Conservation (phyloP, 2,797 vertebrate genomes). For the Bryconaethiops microstoma region DNA sequence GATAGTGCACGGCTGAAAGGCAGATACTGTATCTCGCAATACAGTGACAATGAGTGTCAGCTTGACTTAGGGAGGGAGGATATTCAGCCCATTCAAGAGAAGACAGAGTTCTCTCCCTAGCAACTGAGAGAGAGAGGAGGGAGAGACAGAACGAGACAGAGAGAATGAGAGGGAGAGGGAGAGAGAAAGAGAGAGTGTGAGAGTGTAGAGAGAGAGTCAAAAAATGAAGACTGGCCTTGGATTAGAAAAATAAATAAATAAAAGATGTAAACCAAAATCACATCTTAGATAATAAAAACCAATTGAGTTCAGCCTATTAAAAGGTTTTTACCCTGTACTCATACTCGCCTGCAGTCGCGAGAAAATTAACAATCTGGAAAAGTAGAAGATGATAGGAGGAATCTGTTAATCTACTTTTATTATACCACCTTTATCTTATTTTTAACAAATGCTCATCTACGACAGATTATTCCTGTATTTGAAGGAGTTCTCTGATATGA, state of each 20-base stretch:
- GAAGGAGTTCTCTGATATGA: constrained; percentile 61
- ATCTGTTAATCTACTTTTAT: constrained; percentile 69
- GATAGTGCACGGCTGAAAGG: constrained; percentile 31
- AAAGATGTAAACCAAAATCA: constrained; percentile 74
- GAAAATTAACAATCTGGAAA: constrained; percentile 77
- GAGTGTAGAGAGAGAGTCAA: constrained; percentile 17
- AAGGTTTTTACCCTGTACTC: constrained; percentile 81
- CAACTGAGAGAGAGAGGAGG: constrained; percentile 23
- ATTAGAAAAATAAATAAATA: constrained; percentile 18
- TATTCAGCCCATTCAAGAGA: constrained; percentile 38
- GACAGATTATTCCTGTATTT: constrained; percentile 59
- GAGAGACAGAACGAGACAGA: neutral
- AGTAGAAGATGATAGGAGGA: constrained; percentile 71
- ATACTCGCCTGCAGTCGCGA: constrained; percentile 77
- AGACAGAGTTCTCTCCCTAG: constrained; percentile 44
- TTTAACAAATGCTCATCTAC: constrained; percentile 68
- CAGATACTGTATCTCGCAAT: constrained; percentile 39
- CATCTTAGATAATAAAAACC: constrained; percentile 81
- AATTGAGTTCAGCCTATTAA: constrained; percentile 81
- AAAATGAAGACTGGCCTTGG: constrained; percentile 40
- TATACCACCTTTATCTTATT: constrained; percentile 72
- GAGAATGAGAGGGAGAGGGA: constrained; percentile 1
- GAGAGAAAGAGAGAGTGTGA: constrained; percentile 49
- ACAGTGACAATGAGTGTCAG: constrained; percentile 44
- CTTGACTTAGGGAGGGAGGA: constrained; percentile 46